A percentile compares a stretch with the other conserved stretches of the same genome.
Evolutionary conservation across 2,113 vertebrate species (phyloP).

Genomic region (human (Homo sapiens)): DNA sequence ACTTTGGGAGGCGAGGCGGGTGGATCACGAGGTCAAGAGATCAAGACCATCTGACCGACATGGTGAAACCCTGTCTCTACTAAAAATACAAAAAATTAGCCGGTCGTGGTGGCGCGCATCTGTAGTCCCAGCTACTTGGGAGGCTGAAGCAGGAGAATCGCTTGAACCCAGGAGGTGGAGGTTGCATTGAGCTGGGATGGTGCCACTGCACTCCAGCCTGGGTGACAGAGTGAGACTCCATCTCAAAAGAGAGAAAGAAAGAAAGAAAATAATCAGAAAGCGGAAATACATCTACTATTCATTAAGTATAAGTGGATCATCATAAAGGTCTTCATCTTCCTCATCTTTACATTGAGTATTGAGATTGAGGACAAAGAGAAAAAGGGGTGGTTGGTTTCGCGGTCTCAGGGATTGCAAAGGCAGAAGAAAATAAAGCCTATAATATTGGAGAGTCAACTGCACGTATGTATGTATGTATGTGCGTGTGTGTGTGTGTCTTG

Average conservation of each 20-base stretch:
- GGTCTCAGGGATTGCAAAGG: background rate
- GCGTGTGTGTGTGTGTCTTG: background rate
- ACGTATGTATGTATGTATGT: background rate
- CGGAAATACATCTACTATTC: background rate
- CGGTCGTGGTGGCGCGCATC: fast-evolving
- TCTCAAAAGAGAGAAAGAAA: too few relatives aligned
- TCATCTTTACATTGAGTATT: background rate
- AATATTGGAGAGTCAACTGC: background rate
- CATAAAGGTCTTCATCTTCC: background rate
- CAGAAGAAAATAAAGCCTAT: background rate
- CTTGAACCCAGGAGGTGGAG: too few relatives aligned
- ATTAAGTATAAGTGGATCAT: background rate
- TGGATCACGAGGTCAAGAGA: too few relatives aligned
- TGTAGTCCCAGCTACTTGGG: too few relatives aligned
- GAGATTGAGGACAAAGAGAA: background rate
- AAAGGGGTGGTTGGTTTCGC: background rate
- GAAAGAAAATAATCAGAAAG: background rate
- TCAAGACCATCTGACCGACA: too few relatives aligned
- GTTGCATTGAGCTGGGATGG: too few relatives aligned
- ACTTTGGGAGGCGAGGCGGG: too few relatives aligned
- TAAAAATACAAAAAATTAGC: too few relatives aligned
- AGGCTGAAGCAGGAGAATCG: too few relatives aligned
- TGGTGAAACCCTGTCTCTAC: too few relatives aligned
- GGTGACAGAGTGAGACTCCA: too few relatives aligned
- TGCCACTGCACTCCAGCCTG: too few relatives aligned